Evolutionary conservation across 2,888 invertebrate genomes (phyloP).

Genomic region (Tanytarsus gracilentus): DNA sequence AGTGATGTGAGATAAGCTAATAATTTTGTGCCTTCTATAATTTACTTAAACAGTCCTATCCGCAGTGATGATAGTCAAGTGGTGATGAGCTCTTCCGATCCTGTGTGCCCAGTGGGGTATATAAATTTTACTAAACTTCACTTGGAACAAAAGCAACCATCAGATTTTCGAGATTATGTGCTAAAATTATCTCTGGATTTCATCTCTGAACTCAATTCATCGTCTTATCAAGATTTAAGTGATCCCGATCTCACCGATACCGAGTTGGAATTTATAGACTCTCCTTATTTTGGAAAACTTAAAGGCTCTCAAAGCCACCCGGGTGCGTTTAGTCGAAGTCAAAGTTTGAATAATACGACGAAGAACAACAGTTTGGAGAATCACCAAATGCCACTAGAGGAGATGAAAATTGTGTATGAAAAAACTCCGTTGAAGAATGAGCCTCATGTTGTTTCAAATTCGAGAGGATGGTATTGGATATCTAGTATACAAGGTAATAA

Average conservation of each 20-base stretch:
- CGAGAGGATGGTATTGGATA: conserved; percentile 76
- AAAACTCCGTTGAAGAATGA: conserved; percentile 52
- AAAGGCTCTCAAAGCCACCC: background rate
- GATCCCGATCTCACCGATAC: conserved; percentile 56
- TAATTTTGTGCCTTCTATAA: conserved; percentile 17
- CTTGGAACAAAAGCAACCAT: conserved; percentile 55
- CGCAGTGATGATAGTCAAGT: conserved; percentile 75
- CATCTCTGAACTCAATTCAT: conserved; percentile 53
- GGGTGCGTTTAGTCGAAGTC: background rate
- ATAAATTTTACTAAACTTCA: conserved; percentile 77
- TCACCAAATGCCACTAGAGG: too few relatives aligned
- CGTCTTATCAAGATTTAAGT: conserved; percentile 55
- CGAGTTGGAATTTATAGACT: conserved; percentile 52
- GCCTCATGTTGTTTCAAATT: conserved; percentile 55
- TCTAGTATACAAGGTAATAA: conserved; percentile 64
- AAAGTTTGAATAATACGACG: conserved; percentile 4
- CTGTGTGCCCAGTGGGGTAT: conserved; percentile 91
- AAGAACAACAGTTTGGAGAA: conserved; percentile 36
- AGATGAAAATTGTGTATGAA: conserved; percentile 49
- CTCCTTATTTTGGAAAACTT: conserved; percentile 35
- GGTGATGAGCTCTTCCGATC: conserved; percentile 82
- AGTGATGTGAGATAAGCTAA: conserved; percentile 63
- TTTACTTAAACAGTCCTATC: conserved; percentile 33
- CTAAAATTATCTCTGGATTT: conserved; percentile 53
- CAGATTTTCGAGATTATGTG: conserved; percentile 35